Percentiles rank a stretch among this genome's conserved stretches.
phyloP scores from a whole-genome alignment of 2,888 invertebrate genomes.

The Diarsia dahlii region DNA sequence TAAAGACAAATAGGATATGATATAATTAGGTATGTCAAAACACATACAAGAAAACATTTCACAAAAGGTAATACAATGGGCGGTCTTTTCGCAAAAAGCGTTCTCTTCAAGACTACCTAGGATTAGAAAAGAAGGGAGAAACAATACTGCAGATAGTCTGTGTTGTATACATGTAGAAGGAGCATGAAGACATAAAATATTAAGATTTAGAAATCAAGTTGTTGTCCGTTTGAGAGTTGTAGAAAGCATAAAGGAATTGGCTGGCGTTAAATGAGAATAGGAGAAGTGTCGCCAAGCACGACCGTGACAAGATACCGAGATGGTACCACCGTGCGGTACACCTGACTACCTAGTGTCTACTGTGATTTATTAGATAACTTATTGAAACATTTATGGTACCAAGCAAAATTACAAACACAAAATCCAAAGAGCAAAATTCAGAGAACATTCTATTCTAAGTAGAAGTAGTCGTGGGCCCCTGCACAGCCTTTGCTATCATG shows the following conservation, averaged over 20 bases:
- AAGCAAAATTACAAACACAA: not conserved
- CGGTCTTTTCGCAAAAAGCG: not conserved
- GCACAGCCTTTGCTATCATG: not conserved
- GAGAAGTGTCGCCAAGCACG: slow-evolving; percentile 59
- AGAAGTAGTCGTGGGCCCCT: not conserved
- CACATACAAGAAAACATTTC: not conserved
- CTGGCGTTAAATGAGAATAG: slow-evolving; percentile 74
- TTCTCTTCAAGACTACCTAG: not conserved
- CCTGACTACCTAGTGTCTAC: not conserved
- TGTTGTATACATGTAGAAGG: not conserved
- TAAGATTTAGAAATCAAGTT: slow-evolving; percentile 60
- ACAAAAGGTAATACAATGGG: not conserved
- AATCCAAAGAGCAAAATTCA: not conserved
- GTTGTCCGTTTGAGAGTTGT: slow-evolving; percentile 64
- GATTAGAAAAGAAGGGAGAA: no score
- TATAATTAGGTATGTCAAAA: no score
- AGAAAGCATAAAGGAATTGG: slow-evolving; percentile 77
- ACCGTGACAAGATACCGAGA: slow-evolving; percentile 63
- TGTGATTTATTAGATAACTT: not conserved
- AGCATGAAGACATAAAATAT: not conserved
- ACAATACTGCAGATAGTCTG: not conserved
- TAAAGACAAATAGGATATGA: not conserved
- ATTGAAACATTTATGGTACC: not conserved
- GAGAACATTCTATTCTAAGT: not conserved
- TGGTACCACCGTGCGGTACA: slow-evolving; percentile 25